These are phyloP conservation scores for Pleuronectes platessa DNA, from an alignment of 2,113 vertebrate species.

Conservation along the genomic window DNA sequence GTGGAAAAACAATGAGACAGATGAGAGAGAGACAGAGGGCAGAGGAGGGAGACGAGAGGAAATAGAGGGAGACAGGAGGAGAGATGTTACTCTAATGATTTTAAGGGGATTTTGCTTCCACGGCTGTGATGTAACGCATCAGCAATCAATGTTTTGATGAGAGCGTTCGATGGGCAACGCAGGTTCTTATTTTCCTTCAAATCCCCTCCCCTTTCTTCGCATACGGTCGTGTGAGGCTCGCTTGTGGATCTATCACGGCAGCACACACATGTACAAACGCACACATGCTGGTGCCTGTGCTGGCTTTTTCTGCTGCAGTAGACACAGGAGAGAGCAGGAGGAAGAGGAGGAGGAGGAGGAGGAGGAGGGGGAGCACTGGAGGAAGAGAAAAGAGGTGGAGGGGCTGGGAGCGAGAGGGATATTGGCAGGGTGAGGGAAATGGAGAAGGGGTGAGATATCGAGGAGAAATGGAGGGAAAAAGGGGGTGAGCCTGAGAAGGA, in stretches of 20 bases:
- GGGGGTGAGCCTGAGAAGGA: slow-evolving; percentile 34
- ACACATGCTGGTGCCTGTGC: slow-evolving; percentile 75
- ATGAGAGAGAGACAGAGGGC: slow-evolving; percentile 51
- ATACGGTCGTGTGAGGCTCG: slow-evolving; percentile 33
- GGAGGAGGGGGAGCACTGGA: slow-evolving; percentile 39
- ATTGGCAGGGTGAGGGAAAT: slow-evolving; percentile 59
- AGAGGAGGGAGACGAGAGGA: slow-evolving; percentile 41
- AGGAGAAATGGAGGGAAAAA: slow-evolving; percentile 39
- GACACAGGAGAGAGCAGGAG: slow-evolving; percentile 63
- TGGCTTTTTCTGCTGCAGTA: slow-evolving; percentile 83
- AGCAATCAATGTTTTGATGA: slow-evolving; percentile 73
- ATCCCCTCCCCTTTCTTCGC: neutral
- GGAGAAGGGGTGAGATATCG: slow-evolving; percentile 63
- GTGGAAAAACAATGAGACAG: slow-evolving; percentile 61
- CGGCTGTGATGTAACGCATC: slow-evolving; percentile 67
- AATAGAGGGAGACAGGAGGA: slow-evolving; percentile 46
- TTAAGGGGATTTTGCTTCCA: slow-evolving; percentile 67
- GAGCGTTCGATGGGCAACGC: slow-evolving; percentile 13
- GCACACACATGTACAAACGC: slow-evolving; percentile 56
- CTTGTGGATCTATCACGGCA: slow-evolving; percentile 50
- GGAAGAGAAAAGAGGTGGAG: slow-evolving; percentile 54
- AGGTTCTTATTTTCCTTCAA: neutral
- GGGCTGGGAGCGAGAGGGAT: slow-evolving; percentile 28
- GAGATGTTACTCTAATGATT: slow-evolving; percentile 65
- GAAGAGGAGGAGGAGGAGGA: slow-evolving; percentile 10